Evolutionary conservation across 64 coral and sea anemone species (phyloP).

Genomic region (Stylophora pistillata): DNA sequence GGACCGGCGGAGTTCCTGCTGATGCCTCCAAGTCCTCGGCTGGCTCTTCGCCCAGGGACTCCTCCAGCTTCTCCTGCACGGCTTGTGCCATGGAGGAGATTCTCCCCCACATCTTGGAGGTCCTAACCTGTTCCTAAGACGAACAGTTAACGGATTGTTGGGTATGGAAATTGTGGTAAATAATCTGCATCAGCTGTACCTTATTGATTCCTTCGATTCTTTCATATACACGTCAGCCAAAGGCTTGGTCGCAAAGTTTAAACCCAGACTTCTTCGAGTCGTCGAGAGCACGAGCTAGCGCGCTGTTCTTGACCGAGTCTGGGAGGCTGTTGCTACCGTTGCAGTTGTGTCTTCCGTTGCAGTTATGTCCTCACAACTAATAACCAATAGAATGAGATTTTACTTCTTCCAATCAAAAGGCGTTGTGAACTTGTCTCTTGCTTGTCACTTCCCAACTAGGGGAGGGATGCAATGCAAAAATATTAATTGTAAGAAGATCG

Average conservation of each 20-base stretch:
- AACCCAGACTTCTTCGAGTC: background rate
- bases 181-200: background rate
- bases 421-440: too few relatives aligned
- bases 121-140: background rate
- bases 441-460: too few relatives aligned
- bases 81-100: constrained; percentile 77
- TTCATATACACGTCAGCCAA: constrained; percentile 34
- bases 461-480: too few relatives aligned
- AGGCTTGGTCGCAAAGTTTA: constrained; percentile 5
- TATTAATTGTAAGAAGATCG: too few relatives aligned
- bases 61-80: constrained; percentile 86
- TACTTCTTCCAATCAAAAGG: too few relatives aligned
- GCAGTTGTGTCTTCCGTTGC: too few relatives aligned
- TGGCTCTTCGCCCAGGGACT: constrained; percentile 80
- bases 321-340: too few relatives aligned
- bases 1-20: constrained; percentile 5
- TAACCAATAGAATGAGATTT: too few relatives aligned
- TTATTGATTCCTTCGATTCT: background rate
- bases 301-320: too few relatives aligned
- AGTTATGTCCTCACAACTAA: too few relatives aligned
- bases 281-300: too few relatives aligned
- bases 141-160: background rate
- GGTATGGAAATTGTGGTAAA: background rate
- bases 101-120: constrained; percentile 77
- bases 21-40: constrained; percentile 8